Evolutionary conservation across 2,888 invertebrate genomes (phyloP).

Genomic region (Steinernema scapterisci): DNA sequence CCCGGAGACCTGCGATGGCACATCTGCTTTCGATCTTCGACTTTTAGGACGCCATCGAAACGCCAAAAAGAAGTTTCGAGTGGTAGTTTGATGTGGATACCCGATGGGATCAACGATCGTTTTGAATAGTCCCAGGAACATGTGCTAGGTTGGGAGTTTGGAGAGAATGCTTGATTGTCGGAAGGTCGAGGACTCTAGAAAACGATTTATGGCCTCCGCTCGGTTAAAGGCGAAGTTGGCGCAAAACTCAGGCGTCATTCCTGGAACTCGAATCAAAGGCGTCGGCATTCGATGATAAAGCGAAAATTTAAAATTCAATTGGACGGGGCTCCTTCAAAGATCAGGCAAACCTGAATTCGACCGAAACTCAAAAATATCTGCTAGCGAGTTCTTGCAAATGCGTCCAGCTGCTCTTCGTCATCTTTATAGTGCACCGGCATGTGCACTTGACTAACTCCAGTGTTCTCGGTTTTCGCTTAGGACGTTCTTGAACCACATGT

Average conservation of each 20-base stretch:
- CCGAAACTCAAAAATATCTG: background rate
- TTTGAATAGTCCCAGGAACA: background rate
- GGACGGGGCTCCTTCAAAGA: too few relatives aligned
- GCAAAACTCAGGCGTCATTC: too few relatives aligned
- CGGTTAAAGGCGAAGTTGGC: too few relatives aligned
- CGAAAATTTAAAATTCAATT: too few relatives aligned
- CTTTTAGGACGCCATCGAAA: background rate
- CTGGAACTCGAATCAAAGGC: too few relatives aligned
- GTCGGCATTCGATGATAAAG: too few relatives aligned
- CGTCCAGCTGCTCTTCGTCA: too few relatives aligned
- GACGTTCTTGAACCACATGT: too few relatives aligned
- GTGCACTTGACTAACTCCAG: too few relatives aligned
- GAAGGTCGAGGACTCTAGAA: background rate
- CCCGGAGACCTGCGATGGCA: background rate
- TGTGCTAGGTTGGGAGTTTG: background rate
- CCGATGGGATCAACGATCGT: background rate
- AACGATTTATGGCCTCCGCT: background rate
- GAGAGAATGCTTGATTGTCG: background rate
- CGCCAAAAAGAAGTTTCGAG: background rate
- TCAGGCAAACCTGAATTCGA: too few relatives aligned
- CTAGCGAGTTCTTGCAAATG: background rate
- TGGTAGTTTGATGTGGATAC: background rate
- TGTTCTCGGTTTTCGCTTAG: too few relatives aligned
- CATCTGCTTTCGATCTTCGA: slow-evolving; percentile 18
- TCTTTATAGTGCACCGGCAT: too few relatives aligned